Percentiles rank a stretch among this genome's conserved stretches.
These are phyloP conservation scores for Galeruca laticollis DNA, from an alignment of 2,888 invertebrate species.

Conservation along the genomic window DNA sequence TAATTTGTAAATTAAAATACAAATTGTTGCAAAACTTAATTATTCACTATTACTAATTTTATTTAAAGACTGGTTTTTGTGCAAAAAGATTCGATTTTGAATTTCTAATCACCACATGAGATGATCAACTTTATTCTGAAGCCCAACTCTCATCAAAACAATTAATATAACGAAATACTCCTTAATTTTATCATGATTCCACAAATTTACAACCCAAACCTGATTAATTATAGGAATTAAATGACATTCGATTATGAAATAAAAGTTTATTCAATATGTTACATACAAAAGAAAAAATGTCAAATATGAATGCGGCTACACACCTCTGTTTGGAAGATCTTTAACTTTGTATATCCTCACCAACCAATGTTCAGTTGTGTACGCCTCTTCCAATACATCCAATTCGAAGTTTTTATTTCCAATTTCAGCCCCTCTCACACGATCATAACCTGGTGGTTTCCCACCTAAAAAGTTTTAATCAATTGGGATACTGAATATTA, in stretches of 20 bases:
- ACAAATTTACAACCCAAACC: too few species aligned
- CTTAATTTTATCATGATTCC: too few species aligned
- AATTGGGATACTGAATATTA: neutral
- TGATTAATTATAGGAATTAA: conserved; percentile 1
- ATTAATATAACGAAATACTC: too few species aligned
- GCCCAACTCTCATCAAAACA: too few species aligned
- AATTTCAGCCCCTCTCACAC: conserved; percentile 97
- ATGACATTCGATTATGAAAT: conserved; percentile 21
- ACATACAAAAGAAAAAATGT: conserved; percentile 38
- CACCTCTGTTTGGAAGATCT: conserved; percentile 89
- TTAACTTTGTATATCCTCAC: conserved; percentile 99
- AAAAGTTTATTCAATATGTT: conserved; percentile 23
- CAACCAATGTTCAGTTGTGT: conserved; percentile 99
- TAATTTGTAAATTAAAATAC: too few species aligned
- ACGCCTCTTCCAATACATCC: conserved; percentile 98
- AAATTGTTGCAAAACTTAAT: too few species aligned
- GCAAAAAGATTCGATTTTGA: too few species aligned
- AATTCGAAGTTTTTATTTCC: conserved; percentile 98
- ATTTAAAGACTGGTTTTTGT: too few species aligned
- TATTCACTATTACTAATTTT: too few species aligned
- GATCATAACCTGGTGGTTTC: conserved; percentile 95
- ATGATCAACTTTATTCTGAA: too few species aligned
- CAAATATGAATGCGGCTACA: conserved; percentile 62
- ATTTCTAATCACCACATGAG: too few species aligned
- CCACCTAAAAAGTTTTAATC: conserved; percentile 68